phyloP scores from a whole-genome alignment of 2,797 vertebrate species.

The Squalus acanthias region DNA sequence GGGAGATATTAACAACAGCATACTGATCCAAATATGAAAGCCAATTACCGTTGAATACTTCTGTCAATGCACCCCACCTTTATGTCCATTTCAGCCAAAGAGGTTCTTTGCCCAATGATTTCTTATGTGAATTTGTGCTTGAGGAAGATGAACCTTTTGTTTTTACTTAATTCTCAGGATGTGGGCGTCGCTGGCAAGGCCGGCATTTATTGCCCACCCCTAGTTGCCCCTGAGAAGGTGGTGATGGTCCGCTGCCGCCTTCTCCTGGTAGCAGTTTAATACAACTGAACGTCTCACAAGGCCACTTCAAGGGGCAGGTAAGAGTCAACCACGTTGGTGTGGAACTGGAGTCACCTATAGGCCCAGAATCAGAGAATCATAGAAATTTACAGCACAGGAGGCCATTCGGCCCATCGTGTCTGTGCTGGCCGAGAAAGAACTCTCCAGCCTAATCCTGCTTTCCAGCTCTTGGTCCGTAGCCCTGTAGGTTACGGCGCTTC shows the following conservation, averaged over 20 bases:
- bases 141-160: neutral
- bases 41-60: neutral
- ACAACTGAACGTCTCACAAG: neutral
- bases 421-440: too few relatives aligned
- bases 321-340: neutral
- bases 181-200: neutral
- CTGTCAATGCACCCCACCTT: neutral
- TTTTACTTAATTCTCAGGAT: neutral
- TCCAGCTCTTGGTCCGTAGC: too few relatives aligned
- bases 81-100: neutral
- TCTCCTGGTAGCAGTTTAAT: neutral
- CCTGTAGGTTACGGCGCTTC: too few relatives aligned
- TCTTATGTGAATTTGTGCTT: neutral
- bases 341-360: neutral
- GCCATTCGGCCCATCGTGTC: too few relatives aligned
- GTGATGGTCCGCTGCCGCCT: neutral
- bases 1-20: neutral
- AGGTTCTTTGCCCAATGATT: neutral
- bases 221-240: neutral
- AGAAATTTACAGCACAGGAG: too few relatives aligned
- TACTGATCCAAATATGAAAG: neutral
- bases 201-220: neutral
- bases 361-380: neutral
- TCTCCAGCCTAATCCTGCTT: too few relatives aligned
- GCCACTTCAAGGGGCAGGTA: neutral